A percentile compares a stretch with the other conserved stretches of the same genome.
These are phyloP conservation scores for Acleris holmiana DNA, from an alignment of 2,888 invertebrate species.

Conservation along the genomic window DNA sequence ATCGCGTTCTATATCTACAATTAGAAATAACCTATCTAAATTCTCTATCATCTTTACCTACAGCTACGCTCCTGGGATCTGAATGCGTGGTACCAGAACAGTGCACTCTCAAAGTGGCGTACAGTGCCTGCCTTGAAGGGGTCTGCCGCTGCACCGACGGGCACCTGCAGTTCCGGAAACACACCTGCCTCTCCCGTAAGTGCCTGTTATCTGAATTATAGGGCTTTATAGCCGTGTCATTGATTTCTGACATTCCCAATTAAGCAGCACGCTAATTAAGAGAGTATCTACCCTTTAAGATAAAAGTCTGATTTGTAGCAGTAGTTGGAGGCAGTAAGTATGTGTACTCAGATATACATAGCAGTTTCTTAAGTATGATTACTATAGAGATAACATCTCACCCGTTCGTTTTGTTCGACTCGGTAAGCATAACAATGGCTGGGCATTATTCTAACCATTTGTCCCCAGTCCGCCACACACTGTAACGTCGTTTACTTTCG, in stretches of 20 bases:
- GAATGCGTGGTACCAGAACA: constrained; percentile 93
- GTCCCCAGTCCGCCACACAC: constrained; percentile 36
- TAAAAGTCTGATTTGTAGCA: too few relatives aligned
- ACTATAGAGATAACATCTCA: neutral
- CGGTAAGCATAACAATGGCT: constrained; percentile 51
- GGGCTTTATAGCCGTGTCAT: too few relatives aligned
- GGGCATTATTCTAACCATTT: constrained; percentile 50
- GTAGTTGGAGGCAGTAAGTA: too few relatives aligned
- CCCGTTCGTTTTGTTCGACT: constrained; percentile 19
- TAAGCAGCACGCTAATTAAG: too few relatives aligned
- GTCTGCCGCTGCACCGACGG: constrained; percentile 93
- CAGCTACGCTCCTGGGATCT: constrained; percentile 93
- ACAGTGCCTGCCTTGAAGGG: constrained; percentile 93
- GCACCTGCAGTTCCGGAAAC: constrained; percentile 93
- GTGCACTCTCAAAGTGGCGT: constrained; percentile 94
- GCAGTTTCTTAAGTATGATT: neutral
- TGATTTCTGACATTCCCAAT: too few relatives aligned
- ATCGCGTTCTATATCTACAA: too few relatives aligned
- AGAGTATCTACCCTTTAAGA: too few relatives aligned
- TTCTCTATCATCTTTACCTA: constrained; percentile 61
- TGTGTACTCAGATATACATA: too few relatives aligned
- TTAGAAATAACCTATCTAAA: neutral
- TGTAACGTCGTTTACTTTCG: constrained; percentile 41
- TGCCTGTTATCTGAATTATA: constrained; percentile 50
- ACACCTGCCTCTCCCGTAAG: constrained; percentile 96